A percentile compares a stretch with the other conserved stretches of the same genome.
Conservation (phyloP, 2,888 invertebrate species). For the Platycnemis pennipes region DNA sequence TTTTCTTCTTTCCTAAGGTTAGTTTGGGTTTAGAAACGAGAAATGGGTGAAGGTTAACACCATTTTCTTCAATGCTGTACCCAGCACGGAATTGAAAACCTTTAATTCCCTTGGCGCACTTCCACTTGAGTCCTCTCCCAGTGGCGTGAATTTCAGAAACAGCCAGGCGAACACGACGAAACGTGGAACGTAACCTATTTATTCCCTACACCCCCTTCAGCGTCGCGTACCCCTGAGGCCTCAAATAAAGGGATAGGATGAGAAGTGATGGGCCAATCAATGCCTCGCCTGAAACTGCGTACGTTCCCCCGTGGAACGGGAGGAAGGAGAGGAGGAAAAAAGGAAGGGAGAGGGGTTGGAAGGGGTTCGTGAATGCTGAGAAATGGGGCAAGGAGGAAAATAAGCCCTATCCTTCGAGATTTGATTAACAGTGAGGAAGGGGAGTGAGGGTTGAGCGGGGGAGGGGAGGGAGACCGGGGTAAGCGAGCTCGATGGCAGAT, state of each 20-base stretch:
- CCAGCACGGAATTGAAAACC: not conserved
- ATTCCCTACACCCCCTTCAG: no score
- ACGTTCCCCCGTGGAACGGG: not conserved
- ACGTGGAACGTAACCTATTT: not conserved
- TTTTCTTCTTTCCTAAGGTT: no score
- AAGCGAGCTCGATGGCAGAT: slow-evolving; percentile 2
- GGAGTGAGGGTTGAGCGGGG: not conserved
- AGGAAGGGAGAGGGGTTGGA: not conserved
- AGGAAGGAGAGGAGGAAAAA: not conserved
- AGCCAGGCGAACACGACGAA: not conserved
- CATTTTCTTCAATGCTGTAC: not conserved
- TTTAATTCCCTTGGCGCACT: not conserved
- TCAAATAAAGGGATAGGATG: not conserved
- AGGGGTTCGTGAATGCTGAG: not conserved
- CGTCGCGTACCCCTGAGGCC: not conserved
- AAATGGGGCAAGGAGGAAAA: not conserved
- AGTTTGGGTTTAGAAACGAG: no score
- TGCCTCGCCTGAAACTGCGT: not conserved
- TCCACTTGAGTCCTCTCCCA: not conserved
- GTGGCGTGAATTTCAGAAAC: not conserved
- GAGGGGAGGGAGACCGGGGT: not conserved
- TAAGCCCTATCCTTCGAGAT: not conserved
- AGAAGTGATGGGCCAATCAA: not conserved
- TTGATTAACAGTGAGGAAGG: not conserved
- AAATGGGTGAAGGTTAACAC: not conserved